Conservation (phyloP, 2,888 invertebrate species). For the Stenolophus ochropezus region DNA sequence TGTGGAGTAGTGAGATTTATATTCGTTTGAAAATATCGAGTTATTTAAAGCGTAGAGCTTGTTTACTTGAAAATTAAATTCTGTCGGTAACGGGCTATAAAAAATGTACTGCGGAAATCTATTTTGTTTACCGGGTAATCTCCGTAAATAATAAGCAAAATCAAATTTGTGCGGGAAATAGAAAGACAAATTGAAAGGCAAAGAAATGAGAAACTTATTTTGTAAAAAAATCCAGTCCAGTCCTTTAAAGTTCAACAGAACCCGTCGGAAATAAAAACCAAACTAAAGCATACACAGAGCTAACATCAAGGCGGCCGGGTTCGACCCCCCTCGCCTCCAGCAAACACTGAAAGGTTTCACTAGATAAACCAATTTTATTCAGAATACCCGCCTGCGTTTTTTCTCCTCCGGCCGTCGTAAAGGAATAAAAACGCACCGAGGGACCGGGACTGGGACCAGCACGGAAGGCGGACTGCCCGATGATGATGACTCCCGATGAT, state of each 20-base stretch:
- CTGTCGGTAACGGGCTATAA: not conserved
- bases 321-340: not conserved
- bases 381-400: conserved; percentile 40
- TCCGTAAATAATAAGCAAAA: conserved; percentile 20
- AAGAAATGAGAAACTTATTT: conserved; percentile 12
- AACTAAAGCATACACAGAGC: conserved; percentile 46
- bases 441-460: not conserved
- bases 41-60: not conserved
- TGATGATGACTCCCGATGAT: not conserved
- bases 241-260: conserved; percentile 33
- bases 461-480: conserved; percentile 13
- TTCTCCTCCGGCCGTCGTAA: conserved; percentile 42
- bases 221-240: conserved; percentile 12
- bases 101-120: not conserved
- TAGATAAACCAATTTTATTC: conserved; percentile 57
- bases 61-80: not conserved
- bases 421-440: conserved; percentile 30
- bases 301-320: conserved; percentile 29
- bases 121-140: conserved; percentile 1
- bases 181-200: conserved; percentile 6
- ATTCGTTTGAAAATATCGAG: not conserved
- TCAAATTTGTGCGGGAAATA: not conserved
- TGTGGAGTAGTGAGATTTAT: no score
- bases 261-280: conserved; percentile 26
- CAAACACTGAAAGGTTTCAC: conserved; percentile 55